Base-by-base conservation (phyloP, 2,888 invertebrate genomes). In the Tetragnatha montana region DNA sequence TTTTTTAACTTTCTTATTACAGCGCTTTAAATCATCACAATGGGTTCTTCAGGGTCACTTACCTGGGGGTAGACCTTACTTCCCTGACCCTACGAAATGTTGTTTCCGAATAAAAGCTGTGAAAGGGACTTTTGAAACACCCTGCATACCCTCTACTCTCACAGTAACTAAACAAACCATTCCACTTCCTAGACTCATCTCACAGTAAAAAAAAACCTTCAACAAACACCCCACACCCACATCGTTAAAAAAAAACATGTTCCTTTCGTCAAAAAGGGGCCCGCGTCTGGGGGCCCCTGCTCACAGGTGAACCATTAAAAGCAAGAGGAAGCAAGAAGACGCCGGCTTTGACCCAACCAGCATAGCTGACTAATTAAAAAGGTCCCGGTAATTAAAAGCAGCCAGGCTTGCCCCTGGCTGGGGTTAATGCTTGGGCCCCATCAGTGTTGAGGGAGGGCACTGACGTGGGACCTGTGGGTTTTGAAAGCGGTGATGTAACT, bases 341-440 rank as follows among this genome's bases (percentile, higher is more conserved):
- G 21, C 8, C 8, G 22, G 12, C 51, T n/a, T 19, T 19, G 50
- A 51, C 78, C 22, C 71, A 51, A 51, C 51, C 78, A 78, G 60
- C 78, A 51, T 60, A 22, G 51, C 78, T 21, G 49, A 78, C 78
- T 78, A 78, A 78, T 78, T 78, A 78, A 78, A 78, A 78, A 78
- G 78, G 22, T 78, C 51, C 78, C 21, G 78, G 60, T 78, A 78
- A 78, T 78, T 78, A 78, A 51, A 78, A 78, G 51, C 78, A 60
- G 6, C 60, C 51, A 78, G 78, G 21, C 78, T 22, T 51, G 51
- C 50, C 50, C n/a, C 51, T 7, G 12, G 1, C 19, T 78, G 78
- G 51, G 14, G 8, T 60, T 60, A 60, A 12, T 12, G 60, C 12
- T 60, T 60, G 60, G 14, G 14, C 50, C 51, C 21, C 51, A 51